phyloP scores from a whole-genome alignment of 1,140 invertebrate species.

The Drosophila serrata region DNA sequence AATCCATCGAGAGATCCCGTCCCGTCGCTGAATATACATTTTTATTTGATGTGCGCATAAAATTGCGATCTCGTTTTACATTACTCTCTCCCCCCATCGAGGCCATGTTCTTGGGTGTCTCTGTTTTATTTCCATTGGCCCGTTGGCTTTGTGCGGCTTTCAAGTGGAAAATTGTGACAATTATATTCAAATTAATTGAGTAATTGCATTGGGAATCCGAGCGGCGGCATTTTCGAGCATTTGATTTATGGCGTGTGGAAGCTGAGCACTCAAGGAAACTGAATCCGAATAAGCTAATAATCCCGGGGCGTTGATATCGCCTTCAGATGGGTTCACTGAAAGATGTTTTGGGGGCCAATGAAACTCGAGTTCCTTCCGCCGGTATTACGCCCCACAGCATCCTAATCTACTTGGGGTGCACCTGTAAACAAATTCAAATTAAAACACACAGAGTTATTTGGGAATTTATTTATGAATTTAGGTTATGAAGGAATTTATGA shows the following conservation, averaged over 20 bases:
- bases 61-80: slow-evolving; percentile 70
- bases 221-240: slow-evolving; percentile 57
- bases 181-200: slow-evolving; percentile 84
- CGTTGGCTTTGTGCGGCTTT: slow-evolving; percentile 54
- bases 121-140: slow-evolving; percentile 66
- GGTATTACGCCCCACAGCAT: slow-evolving; percentile 4
- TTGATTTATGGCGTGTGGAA: slow-evolving; percentile 80
- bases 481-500: too few relatives aligned
- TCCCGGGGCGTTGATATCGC: slow-evolving; percentile 38
- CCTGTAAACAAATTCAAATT: slow-evolving; percentile 28
- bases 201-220: slow-evolving; percentile 70
- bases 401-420: slow-evolving; percentile 14
- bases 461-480: too few relatives aligned
- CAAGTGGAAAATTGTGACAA: slow-evolving; percentile 83
- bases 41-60: slow-evolving; percentile 76
- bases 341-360: slow-evolving; percentile 24
- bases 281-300: slow-evolving; percentile 46
- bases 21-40: slow-evolving; percentile 46
- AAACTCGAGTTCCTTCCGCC: slow-evolving; percentile 34
- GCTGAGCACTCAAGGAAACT: slow-evolving; percentile 40
- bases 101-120: slow-evolving; percentile 43
- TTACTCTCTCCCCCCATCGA: slow-evolving; percentile 13
- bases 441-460: background rate
- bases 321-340: slow-evolving; percentile 13
- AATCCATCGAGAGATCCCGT: slow-evolving; percentile 45